Evolutionary conservation across 2,888 invertebrate genomes (phyloP).

Genomic region (Trichopria drosophilae): DNA sequence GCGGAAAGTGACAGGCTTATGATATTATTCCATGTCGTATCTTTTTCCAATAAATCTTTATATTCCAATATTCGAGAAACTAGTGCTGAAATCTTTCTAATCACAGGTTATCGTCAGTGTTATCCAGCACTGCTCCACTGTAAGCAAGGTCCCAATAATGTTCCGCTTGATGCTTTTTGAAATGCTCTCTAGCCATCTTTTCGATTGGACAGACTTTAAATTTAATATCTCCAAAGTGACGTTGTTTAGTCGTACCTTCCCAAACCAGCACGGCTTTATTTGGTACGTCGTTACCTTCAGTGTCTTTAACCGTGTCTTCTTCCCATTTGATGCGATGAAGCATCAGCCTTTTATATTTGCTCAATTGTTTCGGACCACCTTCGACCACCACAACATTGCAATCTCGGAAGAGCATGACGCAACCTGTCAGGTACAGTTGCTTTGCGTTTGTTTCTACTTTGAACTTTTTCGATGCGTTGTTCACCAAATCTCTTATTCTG

Average conservation of each 20-base stretch:
- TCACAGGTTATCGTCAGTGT: conserved; percentile 65
- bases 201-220: conserved; percentile 96
- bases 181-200: conserved; percentile 90
- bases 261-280: conserved; percentile 91
- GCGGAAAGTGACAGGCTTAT: too few species aligned
- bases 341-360: conserved; percentile 94
- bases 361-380: conserved; percentile 95
- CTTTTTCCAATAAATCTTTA: too few species aligned
- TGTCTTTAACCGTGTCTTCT: conserved; percentile 82
- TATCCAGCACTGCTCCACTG: conserved; percentile 88
- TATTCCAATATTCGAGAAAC: too few species aligned
- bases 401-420: conserved; percentile 89
- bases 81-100: too few species aligned
- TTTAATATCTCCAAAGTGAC: conserved; percentile 92
- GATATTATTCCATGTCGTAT: too few species aligned
- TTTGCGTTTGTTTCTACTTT: conserved; percentile 97
- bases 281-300: conserved; percentile 76
- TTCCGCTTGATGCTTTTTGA: conserved; percentile 91
- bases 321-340: conserved; percentile 95
- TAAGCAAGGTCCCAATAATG: conserved; percentile 99
- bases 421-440: conserved; percentile 94
- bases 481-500: conserved; percentile 83
- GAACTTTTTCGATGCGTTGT: conserved; percentile 91
- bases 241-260: conserved; percentile 88
- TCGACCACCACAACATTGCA: conserved; percentile 97